phyloP scores from a whole-genome alignment of 1,140 invertebrate genomes.

The Drosophila sp. region DNA sequence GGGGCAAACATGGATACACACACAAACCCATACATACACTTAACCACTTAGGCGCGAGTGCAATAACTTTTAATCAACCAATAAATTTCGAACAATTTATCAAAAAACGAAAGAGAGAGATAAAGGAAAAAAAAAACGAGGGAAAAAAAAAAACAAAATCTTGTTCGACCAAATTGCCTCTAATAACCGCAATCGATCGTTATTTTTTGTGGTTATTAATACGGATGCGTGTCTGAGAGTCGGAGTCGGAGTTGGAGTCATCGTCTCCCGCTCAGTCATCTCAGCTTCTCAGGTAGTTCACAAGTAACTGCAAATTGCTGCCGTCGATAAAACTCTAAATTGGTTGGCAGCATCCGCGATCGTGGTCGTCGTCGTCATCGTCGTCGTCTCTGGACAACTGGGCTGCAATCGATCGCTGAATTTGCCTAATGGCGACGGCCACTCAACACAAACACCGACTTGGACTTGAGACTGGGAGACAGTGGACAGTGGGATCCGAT shows the following conservation, averaged over 20 bases:
- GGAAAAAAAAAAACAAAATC: constrained; percentile 47
- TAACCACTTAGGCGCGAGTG: constrained; percentile 77
- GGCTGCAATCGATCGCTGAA: constrained; percentile 75
- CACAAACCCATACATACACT: constrained; percentile 54
- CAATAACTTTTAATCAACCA: constrained; percentile 81
- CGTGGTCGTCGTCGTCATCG: constrained; percentile 37
- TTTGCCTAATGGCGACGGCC: constrained; percentile 80
- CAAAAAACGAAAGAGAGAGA: constrained; percentile 40
- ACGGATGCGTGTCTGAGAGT: constrained; percentile 47
- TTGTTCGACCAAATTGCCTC: constrained; percentile 76
- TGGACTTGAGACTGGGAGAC: constrained; percentile 11
- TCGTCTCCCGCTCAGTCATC: constrained; percentile 44
- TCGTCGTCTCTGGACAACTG: constrained; percentile 32
- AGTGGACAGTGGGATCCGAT: constrained; percentile 24
- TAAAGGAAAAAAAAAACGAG: constrained; percentile 16
- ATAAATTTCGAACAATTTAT: constrained; percentile 78
- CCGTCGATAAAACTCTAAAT: constrained; percentile 77
- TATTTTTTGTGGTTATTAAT: constrained; percentile 82
- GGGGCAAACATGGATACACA: constrained; percentile 6
- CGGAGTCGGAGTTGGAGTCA: constrained; percentile 2
- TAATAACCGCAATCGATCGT: constrained; percentile 82
- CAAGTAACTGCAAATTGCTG: constrained; percentile 82
- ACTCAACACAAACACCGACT: constrained; percentile 76
- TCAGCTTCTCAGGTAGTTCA: constrained; percentile 82
- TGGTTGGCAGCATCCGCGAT: constrained; percentile 64